Conservation (phyloP, 2,888 invertebrate species). For the Dendrolimus houi region DNA sequence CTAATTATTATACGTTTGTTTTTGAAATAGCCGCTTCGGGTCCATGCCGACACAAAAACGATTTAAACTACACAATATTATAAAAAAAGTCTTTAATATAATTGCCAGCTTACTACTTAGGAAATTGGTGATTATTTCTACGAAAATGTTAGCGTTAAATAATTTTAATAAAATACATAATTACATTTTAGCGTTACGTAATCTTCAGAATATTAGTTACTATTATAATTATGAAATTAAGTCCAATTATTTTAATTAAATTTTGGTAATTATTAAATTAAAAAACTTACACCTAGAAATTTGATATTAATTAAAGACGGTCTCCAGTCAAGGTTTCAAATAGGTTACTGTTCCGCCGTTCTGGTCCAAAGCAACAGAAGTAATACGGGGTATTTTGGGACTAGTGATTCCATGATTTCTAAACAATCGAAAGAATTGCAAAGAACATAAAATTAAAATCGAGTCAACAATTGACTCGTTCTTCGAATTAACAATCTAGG, state of each 20-base stretch:
- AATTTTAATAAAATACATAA: constrained; percentile 3
- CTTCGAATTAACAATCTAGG: too few relatives aligned
- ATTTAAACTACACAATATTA: constrained; percentile 1
- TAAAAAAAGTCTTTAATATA: neutral
- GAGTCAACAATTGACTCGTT: too few relatives aligned
- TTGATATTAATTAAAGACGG: neutral
- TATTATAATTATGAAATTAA: neutral
- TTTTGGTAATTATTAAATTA: neutral
- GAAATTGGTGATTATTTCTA: neutral
- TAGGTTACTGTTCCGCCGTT: too few relatives aligned
- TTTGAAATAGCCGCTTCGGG: constrained; percentile 57
- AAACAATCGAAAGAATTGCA: too few relatives aligned
- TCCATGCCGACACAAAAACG: constrained; percentile 30
- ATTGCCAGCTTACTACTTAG: neutral
- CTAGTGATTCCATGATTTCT: too few relatives aligned
- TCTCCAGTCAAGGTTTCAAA: too few relatives aligned
- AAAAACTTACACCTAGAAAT: neutral
- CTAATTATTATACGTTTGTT: constrained; percentile 69
- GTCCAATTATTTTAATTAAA: neutral
- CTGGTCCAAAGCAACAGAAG: too few relatives aligned
- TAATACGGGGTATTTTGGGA: too few relatives aligned
- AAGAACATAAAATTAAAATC: too few relatives aligned
- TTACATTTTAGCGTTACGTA: neutral
- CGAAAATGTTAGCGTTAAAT: neutral
- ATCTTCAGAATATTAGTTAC: neutral